Conservation (phyloP, 2,113 vertebrate species). For the Daboia siamensis region DNA sequence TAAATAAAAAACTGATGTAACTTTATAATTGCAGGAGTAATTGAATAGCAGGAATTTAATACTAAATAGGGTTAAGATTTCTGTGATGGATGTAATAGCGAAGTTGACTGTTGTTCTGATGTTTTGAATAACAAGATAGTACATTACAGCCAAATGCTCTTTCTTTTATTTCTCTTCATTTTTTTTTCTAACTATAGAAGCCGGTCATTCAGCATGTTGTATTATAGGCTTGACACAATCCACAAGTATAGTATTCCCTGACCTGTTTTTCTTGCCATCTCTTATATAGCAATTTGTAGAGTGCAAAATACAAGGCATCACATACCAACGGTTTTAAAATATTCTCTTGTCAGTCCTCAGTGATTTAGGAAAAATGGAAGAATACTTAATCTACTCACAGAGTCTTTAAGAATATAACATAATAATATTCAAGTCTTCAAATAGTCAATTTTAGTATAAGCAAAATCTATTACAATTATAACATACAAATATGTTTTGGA, state of each 20-base stretch:
- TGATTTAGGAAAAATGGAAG: conserved; percentile 25
- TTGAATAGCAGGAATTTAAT: conserved; percentile 1
- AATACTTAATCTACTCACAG: conserved; percentile 15
- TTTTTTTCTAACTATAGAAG: conserved; percentile 41
- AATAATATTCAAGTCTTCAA: conserved; percentile 38
- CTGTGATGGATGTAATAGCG: conserved; percentile 26
- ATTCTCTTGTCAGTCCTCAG: conserved; percentile 45
- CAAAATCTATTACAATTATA: neutral
- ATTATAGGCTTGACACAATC: conserved; percentile 49
- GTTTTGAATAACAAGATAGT: conserved; percentile 38
- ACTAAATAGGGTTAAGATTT: conserved; percentile 24
- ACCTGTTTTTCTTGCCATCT: conserved; percentile 50
- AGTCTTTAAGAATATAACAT: conserved; percentile 30
- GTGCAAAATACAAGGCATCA: conserved; percentile 46
- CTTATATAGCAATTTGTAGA: conserved; percentile 40
- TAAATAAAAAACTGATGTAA: neutral
- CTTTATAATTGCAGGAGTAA: neutral
- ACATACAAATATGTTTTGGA: conserved; percentile 22
- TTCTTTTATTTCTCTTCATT: conserved; percentile 18
- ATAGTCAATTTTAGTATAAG: conserved; percentile 32
- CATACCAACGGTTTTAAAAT: conserved; percentile 46
- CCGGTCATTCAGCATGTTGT: conserved; percentile 42
- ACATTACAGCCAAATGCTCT: conserved; percentile 27
- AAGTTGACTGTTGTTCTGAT: neutral
- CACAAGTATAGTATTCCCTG: conserved; percentile 44